These are phyloP conservation scores for Parotia lawesii DNA, from an alignment of 2,113 vertebrate genomes.

Conservation along the genomic window DNA sequence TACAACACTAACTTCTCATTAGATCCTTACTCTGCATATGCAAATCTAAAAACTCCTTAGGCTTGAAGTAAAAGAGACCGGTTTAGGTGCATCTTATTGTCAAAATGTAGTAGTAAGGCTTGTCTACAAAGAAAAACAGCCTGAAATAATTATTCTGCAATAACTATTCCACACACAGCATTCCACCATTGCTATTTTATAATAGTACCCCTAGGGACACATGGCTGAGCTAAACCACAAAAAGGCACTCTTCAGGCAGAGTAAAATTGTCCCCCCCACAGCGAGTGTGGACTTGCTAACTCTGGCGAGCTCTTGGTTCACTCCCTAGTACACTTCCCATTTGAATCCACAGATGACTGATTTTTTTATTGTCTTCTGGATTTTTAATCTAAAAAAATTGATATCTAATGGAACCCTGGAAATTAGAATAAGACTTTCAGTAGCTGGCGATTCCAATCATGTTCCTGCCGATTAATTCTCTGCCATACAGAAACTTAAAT, in stretches of 20 bases:
- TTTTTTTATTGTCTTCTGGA: background rate
- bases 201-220: slow-evolving; percentile 52
- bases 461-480: background rate
- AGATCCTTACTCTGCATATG: background rate
- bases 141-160: slow-evolving; percentile 56
- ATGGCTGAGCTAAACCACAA: slow-evolving; percentile 61
- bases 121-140: slow-evolving; percentile 19
- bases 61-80: background rate
- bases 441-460: background rate
- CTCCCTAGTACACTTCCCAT: slow-evolving; percentile 30
- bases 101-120: background rate
- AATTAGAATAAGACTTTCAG: background rate
- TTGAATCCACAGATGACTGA: slow-evolving; percentile 13
- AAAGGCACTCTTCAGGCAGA: slow-evolving; percentile 55
- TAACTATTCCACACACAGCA: slow-evolving; percentile 51
- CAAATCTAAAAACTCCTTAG: background rate
- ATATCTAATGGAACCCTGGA: background rate
- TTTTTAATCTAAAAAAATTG: background rate
- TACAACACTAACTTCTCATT: background rate
- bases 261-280: slow-evolving; percentile 53
- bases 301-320: slow-evolving; percentile 42
- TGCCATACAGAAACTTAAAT: background rate
- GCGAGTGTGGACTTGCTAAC: slow-evolving; percentile 64
- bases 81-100: slow-evolving; percentile 5
- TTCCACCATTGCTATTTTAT: slow-evolving; percentile 61